Conservation (phyloP, 2,888 invertebrate species). For the Anthrax anthrax region DNA sequence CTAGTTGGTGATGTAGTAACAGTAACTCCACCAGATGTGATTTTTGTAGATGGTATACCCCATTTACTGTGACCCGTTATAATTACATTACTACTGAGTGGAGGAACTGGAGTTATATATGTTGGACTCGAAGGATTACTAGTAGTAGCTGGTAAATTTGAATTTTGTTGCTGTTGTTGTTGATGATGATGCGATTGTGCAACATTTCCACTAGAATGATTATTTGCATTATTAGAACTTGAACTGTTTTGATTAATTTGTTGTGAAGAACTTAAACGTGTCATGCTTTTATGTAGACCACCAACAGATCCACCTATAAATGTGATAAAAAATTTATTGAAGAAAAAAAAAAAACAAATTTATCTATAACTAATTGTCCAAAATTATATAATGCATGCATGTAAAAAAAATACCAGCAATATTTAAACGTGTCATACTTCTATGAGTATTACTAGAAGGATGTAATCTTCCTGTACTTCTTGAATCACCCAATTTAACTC, state of each 20-base stretch:
- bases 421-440: constrained; percentile 67
- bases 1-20: constrained; percentile 44
- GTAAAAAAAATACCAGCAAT: constrained; percentile 46
- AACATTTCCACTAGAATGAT: constrained; percentile 11
- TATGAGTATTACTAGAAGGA: constrained; percentile 54
- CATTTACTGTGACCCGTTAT: constrained; percentile 39
- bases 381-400: too few relatives aligned
- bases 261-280: constrained; percentile 61
- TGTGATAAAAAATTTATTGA: background rate
- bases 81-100: constrained; percentile 36
- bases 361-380: too few relatives aligned
- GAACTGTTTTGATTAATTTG: constrained; percentile 50
- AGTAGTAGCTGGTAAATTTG: too few relatives aligned
- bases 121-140: constrained; percentile 14
- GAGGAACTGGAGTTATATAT: constrained; percentile 32
- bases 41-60: constrained; percentile 36
- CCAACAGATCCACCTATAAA: constrained; percentile 47
- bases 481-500: constrained; percentile 56
- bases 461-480: constrained; percentile 60
- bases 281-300: constrained; percentile 71
- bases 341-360: too few relatives aligned
- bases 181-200: too few relatives aligned
- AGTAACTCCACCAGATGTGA: constrained; percentile 43
- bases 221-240: constrained; percentile 19
- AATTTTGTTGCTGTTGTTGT: too few relatives aligned